Base-by-base conservation (phyloP, 92 coral and sea anemone species). In the Metridium senile region DNA sequence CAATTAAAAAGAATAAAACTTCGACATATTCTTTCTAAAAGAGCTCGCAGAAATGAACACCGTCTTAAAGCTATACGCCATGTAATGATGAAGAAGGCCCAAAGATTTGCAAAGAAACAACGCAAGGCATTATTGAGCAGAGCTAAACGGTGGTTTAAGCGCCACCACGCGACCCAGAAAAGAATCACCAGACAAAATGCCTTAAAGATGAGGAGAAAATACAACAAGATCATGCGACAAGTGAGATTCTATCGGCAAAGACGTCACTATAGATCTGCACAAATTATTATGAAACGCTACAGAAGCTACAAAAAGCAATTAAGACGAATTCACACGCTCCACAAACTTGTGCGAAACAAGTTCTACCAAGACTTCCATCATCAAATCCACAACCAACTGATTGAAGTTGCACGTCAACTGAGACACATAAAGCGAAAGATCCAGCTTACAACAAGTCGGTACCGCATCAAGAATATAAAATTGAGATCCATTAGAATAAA, bases 1-100 rank as follows among this genome's bases (percentile, higher is more conserved):
- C 23, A 31, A n/a, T 33, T 75, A 56, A 45, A 33, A 28, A 30
- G 51, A 43, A 75, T 75, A 45, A 57, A 34, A 21, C 27, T 58
- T 27, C n/a, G 19, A 26, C 80, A 43, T 0, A 71, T 75, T 46
- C 58, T 29, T 19, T 27, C 62, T n/a, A 43, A 28, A 33, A 22
- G 54, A 1, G 39, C 51, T 17, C 57, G 31, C 78, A 57, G 11
- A 35, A 54, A 47, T 1, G 20, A 58, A 23, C 78, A 9, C 0
- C 67, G 11, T 13, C 52, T 54, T 9, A 73, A 58, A 30, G 33
- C 28, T 22, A 19, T 73, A 17, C 78, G 45, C 17, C 22, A 11
- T 21, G 1, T 4, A 58, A 10, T 57, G 27, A 7, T 33, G 21
- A 73, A 26, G 11, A 11, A 73, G 2, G 33, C 54, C 3, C 78